These are phyloP conservation scores for Drosophila orosa DNA, from an alignment of 1,140 invertebrate genomes.

Conservation along the genomic window DNA sequence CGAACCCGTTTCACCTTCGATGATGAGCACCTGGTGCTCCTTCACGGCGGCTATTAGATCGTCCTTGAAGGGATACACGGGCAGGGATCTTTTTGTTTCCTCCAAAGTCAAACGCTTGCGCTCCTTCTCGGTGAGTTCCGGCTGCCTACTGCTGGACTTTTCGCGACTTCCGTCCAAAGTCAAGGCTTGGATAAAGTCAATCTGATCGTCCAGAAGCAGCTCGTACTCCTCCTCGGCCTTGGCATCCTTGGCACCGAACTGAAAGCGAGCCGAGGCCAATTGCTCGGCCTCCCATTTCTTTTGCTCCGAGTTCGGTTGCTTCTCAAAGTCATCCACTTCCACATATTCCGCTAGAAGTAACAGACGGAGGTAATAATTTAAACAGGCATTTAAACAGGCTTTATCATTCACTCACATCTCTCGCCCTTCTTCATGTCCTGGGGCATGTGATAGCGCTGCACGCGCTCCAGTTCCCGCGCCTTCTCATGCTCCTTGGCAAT, in stretches of 20 bases:
- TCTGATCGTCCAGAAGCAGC: constrained; percentile 96
- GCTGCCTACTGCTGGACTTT: constrained; percentile 85
- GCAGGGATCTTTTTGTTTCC: constrained; percentile 96
- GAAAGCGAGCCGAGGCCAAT: constrained; percentile 95
- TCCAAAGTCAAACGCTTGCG: constrained; percentile 93
- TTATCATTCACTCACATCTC: constrained; percentile 78
- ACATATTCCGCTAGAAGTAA: constrained; percentile 88
- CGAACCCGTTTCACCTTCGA: constrained; percentile 99
- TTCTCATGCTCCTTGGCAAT: constrained; percentile 98
- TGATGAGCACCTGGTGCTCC: constrained; percentile 96
- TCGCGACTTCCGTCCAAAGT: constrained; percentile 93
- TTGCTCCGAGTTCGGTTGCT: constrained; percentile 96
- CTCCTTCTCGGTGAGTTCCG: constrained; percentile 88
- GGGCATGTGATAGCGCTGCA: constrained; percentile 97
- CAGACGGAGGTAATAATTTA: too few species aligned
- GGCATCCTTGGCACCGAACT: constrained; percentile 93
- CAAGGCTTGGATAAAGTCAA: constrained; percentile 98
- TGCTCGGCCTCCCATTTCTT: constrained; percentile 99
- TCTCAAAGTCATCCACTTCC: constrained; percentile 95
- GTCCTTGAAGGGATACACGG: constrained; percentile 96
- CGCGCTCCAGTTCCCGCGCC: constrained; percentile 95
- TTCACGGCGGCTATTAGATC: constrained; percentile 94
- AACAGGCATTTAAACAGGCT: too few species aligned
- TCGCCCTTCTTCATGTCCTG: constrained; percentile 90
- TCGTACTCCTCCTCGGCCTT: constrained; percentile 95